Evolutionary conservation across 2,888 invertebrate genomes (phyloP), one percentile per base, ranked within the genome.

Genomic region (Nowickia ferox): DNA sequence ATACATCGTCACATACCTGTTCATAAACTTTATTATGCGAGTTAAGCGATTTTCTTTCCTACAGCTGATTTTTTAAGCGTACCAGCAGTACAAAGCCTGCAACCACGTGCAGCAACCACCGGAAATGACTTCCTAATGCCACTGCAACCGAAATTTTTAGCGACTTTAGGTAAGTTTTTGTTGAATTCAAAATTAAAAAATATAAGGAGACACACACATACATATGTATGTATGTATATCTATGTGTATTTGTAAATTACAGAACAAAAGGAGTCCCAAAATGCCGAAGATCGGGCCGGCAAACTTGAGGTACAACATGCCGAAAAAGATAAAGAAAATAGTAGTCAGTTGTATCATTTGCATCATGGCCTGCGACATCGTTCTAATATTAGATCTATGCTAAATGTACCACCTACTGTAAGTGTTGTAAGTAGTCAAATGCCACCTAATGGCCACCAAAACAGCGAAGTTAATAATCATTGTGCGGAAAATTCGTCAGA

Each of bases 61-160:
- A 40, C 15, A 95, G 95, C 94, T 89, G 95, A 95, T 92, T 94
- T 91, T 87, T 90, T 93, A 87, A 93, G 90, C 87, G 93, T 93
- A 84, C 93, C 95, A 86, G 90, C 92, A 55, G 90, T 93, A 84
- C 94, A 95, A 88, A 95, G 95, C 88, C 91, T 96, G 88, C 95
- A 95, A 93, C 95, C 96, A 65, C 93, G 96, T 87, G 95, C 96
- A 87, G 95, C 96, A 68, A 96, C 96, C 88, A 96, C 95, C 51
- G 96, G 95, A 84, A 94, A 95, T 92, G 95, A 95, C 90, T 94
- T 95, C 88, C 94, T 95, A 93, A 93, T 96, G 90, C 96, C 96
- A 83, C 92, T 96, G 80, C 96, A 96, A 94, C 96, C 96, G 84
- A 95, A 95, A 90, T 93, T 95, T 87, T 93, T 95, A 88, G 92